Evolutionary conservation across 2,113 vertebrate species (phyloP).

Genomic region (Suncus etruscus): DNA sequence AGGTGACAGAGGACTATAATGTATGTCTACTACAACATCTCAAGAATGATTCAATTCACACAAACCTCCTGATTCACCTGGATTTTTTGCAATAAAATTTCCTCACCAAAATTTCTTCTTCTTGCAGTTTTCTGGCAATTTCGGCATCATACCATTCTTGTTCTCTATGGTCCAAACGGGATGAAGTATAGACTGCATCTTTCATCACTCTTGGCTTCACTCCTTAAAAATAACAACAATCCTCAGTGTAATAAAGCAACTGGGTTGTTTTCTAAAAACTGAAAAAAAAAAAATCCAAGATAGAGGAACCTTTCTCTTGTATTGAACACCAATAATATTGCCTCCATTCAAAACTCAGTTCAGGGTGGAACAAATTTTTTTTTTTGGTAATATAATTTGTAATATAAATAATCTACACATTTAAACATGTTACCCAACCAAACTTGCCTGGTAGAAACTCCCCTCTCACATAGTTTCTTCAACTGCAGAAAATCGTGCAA

Average conservation of each 20-base stretch:
- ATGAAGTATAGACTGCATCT: conserved; percentile 87
- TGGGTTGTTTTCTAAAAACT: neutral
- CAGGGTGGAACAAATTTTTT: neutral
- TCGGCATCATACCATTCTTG: conserved; percentile 94
- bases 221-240: conserved; percentile 77
- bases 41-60: neutral
- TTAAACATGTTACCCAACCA: neutral
- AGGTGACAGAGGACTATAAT: neutral
- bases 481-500: conserved; percentile 12
- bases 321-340: neutral
- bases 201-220: conserved; percentile 71
- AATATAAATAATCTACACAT: neutral
- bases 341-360: neutral
- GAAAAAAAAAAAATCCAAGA: neutral
- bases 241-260: conserved; percentile 45
- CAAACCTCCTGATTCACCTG: neutral
- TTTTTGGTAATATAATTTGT: neutral
- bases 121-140: conserved; percentile 94
- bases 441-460: conserved; percentile 25
- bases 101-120: conserved; percentile 95
- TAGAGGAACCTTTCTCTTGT: neutral
- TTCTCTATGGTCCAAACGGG: conserved; percentile 85
- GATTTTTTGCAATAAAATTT: conserved; percentile 22
- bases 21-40: neutral
- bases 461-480: conserved; percentile 5